These are phyloP conservation scores for Plodia interpunctella DNA, from an alignment of 1,140 invertebrate genomes.

Conservation along the genomic window DNA sequence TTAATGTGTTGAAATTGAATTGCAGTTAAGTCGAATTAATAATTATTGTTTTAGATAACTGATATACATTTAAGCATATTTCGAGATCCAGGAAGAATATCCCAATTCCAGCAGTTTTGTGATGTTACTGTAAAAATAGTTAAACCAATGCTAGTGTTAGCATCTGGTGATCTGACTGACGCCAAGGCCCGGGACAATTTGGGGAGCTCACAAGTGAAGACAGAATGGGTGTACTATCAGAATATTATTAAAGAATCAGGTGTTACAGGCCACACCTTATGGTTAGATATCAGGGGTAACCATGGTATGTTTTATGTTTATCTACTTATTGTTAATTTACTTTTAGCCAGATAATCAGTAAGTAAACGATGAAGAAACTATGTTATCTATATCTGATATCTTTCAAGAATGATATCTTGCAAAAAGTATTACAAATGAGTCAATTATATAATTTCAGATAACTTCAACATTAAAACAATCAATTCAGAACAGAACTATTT, in stretches of 20 bases:
- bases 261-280: slow-evolving; percentile 83
- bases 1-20: not conserved
- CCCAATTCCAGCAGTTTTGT: slow-evolving; percentile 90
- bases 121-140: slow-evolving; percentile 84
- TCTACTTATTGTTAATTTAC: not conserved
- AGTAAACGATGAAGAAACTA: not conserved
- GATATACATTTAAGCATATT: slow-evolving; percentile 95
- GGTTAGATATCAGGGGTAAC: slow-evolving; percentile 96
- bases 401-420: not conserved
- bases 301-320: slow-evolving; percentile 83
- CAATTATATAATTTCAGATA: slow-evolving; percentile 82
- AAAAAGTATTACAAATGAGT: not conserved
- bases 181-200: slow-evolving; percentile 88
- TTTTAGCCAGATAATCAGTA: too few relatives aligned
- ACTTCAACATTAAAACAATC: slow-evolving; percentile 88
- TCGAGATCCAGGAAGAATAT: slow-evolving; percentile 84
- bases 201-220: slow-evolving; percentile 88
- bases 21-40: not conserved
- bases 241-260: slow-evolving; percentile 83
- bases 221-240: slow-evolving; percentile 92
- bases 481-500: slow-evolving; percentile 87
- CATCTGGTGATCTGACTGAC: slow-evolving; percentile 94
- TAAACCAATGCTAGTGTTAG: slow-evolving; percentile 88
- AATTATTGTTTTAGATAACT: slow-evolving; percentile 81
- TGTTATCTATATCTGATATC: not conserved